Evolutionary conservation across 2,888 invertebrate species (phyloP).

Genomic region (Cephus runcator): DNA sequence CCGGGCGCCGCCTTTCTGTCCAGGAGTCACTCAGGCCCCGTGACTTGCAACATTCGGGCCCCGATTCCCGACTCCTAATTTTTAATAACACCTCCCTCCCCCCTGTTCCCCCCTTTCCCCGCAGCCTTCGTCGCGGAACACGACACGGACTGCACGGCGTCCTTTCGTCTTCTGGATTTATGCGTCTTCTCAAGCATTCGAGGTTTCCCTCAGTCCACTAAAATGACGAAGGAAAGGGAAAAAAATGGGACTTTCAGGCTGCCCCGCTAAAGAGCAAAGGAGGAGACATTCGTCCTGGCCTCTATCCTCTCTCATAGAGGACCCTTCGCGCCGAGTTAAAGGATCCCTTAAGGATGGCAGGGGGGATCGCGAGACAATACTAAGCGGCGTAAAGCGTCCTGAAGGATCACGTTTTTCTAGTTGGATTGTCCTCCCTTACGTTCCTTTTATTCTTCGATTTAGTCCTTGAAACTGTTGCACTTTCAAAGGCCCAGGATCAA

Average conservation of each 20-base stretch:
- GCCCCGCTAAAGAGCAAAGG: not conserved
- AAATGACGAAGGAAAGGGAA: not conserved
- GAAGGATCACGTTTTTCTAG: conserved; percentile 3
- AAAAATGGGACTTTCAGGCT: not conserved
- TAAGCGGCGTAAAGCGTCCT: not conserved
- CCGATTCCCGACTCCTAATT: conserved; percentile 33
- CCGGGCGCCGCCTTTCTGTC: conserved; percentile 8
- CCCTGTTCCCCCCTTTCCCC: not conserved
- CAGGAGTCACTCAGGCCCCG: conserved; percentile 42
- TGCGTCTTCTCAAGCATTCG: not conserved
- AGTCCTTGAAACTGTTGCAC: not conserved
- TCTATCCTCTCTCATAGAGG: not conserved
- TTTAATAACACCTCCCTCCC: conserved; percentile 43
- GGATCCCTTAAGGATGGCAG: not conserved
- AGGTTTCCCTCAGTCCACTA: not conserved
- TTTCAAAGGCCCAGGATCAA: not conserved
- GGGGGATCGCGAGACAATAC: not conserved
- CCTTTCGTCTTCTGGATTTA: not conserved
- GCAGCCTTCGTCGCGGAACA: not conserved
- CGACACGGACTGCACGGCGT: not conserved
- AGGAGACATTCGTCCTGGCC: not conserved
- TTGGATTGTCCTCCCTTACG: not conserved
- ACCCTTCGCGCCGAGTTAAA: conserved; percentile 1
- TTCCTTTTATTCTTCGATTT: conserved; percentile 1
- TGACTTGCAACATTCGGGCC: conserved; percentile 46